Base-by-base conservation (phyloP, 2,888 invertebrate genomes). In the Chrysodeixis includens region DNA sequence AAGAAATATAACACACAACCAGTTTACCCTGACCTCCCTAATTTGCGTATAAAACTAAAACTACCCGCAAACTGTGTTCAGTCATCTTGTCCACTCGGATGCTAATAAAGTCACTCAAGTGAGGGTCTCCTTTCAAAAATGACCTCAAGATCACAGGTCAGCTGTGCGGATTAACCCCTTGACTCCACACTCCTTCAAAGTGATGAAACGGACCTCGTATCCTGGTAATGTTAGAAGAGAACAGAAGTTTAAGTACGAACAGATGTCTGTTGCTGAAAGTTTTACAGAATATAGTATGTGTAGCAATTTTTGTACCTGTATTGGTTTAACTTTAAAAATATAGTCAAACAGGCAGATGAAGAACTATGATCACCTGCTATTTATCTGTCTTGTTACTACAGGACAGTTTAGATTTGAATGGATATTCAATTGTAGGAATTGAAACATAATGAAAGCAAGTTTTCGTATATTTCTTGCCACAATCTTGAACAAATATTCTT, bases 71-170 rank as follows among this genome's bases (percentile, higher is more conserved):
- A 75, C 59, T 52, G 64, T 79, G 81, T 51, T 79, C 81, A 81
- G n/a, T 79, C 76, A 81, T 67, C 52, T 67, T 62, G 58, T 57
- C 54, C 35, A 52, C 60, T 61, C 62, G 67, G 69, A 68, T 66
- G 75, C 82, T 77, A 81, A 81, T 81, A 81, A 81, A 81, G 65
- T 12, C 70, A 58, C 62, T 79, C 71, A 71, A 81, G 81, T 79
- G 81, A 58, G 58, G 61, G 67, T 72, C 77, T 78, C 80, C 80
- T 71, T 76, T 81, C 81, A 81, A 79, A 81, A 81, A 79, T 81
- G 81, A 79, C 81, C 81, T 71, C 70, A 78, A 69, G 76, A 74
- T 79, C 69, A 79, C 71, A 81, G 77, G 77, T 81, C 76, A 80
- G 68, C 74, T 68, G 81, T 74, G 55, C 69, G 73, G 79, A 81